phyloP scores from a whole-genome alignment of 2,113 vertebrate species.

The Crotophaga sulcirostris region DNA sequence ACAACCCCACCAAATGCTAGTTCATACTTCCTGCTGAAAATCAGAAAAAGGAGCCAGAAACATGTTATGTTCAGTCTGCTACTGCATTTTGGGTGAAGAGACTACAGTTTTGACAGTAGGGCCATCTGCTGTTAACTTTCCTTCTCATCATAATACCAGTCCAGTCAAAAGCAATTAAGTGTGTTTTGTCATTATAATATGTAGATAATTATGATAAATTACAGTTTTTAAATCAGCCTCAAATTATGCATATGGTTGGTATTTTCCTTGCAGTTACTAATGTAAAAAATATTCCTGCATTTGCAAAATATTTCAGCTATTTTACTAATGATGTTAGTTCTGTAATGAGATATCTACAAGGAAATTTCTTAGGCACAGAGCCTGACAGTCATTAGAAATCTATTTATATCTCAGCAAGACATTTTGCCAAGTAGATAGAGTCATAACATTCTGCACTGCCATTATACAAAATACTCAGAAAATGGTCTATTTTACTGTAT shows the following conservation, averaged over 20 bases:
- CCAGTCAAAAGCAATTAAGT: slow-evolving; percentile 83
- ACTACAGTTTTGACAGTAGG: slow-evolving; percentile 74
- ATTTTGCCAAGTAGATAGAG: slow-evolving; percentile 68
- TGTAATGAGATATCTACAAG: slow-evolving; percentile 79
- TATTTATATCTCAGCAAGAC: slow-evolving; percentile 82
- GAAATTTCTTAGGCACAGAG: slow-evolving; percentile 76
- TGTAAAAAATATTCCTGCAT: slow-evolving; percentile 67
- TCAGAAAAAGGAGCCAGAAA: slow-evolving; percentile 53
- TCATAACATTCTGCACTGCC: slow-evolving; percentile 38
- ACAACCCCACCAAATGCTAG: slow-evolving; percentile 71
- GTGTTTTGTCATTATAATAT: slow-evolving; percentile 79
- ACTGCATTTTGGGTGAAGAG: slow-evolving; percentile 69
- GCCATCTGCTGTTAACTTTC: slow-evolving; percentile 80
- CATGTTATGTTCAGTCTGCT: slow-evolving; percentile 62
- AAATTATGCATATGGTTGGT: slow-evolving; percentile 77
- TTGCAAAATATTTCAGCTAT: slow-evolving; percentile 75
- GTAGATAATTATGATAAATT: slow-evolving; percentile 85
- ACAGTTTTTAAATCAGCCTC: slow-evolving; percentile 74
- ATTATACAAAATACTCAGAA: slow-evolving; percentile 62
- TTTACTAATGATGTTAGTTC: slow-evolving; percentile 82
- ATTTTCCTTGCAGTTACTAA: slow-evolving; percentile 74
- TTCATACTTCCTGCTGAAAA: slow-evolving; percentile 56
- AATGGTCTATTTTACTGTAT: slow-evolving; percentile 48
- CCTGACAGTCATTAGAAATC: slow-evolving; percentile 80
- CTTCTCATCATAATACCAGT: slow-evolving; percentile 73